Percentiles rank a stretch among this genome's conserved stretches.
These are phyloP conservation scores for Leuctra nigra DNA, from an alignment of 2,888 invertebrate species.

Conservation along the genomic window DNA sequence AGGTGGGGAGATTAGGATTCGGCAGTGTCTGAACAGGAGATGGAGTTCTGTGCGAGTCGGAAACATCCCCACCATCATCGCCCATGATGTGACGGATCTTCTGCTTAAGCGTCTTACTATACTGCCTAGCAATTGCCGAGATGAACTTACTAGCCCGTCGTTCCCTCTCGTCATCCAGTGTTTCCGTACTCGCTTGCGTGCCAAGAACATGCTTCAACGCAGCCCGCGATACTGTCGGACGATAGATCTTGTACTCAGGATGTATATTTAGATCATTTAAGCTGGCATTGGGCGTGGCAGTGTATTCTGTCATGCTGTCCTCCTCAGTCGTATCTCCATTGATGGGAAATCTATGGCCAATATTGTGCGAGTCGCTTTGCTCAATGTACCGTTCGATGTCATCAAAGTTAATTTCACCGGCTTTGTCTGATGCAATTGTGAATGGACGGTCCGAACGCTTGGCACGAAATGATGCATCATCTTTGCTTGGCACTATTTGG, in stretches of 20 bases:
- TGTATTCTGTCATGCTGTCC: slow-evolving; percentile 37
- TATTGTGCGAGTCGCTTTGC: slow-evolving; percentile 26
- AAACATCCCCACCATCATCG: slow-evolving; percentile 27
- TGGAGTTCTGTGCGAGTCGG: slow-evolving; percentile 21
- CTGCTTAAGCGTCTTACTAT: slow-evolving; percentile 38
- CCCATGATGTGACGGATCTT: slow-evolving; percentile 35
- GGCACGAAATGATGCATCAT: not conserved
- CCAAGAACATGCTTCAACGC: slow-evolving; percentile 34
- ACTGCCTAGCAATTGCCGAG: slow-evolving; percentile 37
- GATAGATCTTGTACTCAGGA: slow-evolving; percentile 67
- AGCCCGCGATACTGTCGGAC: slow-evolving; percentile 33
- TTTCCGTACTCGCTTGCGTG: slow-evolving; percentile 41
- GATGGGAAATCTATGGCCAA: slow-evolving; percentile 27
- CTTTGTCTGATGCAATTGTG: slow-evolving; percentile 64
- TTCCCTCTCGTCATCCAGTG: slow-evolving; percentile 35
- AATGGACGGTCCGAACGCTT: slow-evolving; percentile 53
- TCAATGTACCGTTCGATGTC: slow-evolving; percentile 52
- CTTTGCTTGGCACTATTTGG: slow-evolving; percentile 39
- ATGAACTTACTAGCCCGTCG: slow-evolving; percentile 33
- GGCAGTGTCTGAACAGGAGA: slow-evolving; percentile 30
- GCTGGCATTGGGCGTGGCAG: slow-evolving; percentile 41
- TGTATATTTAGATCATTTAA: slow-evolving; percentile 52
- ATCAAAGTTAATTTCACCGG: slow-evolving; percentile 58
- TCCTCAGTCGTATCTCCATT: slow-evolving; percentile 36
- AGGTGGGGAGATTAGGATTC: slow-evolving; percentile 48